phyloP scores from a whole-genome alignment of 2,888 invertebrate species.

The Mesoligia furuncula region DNA sequence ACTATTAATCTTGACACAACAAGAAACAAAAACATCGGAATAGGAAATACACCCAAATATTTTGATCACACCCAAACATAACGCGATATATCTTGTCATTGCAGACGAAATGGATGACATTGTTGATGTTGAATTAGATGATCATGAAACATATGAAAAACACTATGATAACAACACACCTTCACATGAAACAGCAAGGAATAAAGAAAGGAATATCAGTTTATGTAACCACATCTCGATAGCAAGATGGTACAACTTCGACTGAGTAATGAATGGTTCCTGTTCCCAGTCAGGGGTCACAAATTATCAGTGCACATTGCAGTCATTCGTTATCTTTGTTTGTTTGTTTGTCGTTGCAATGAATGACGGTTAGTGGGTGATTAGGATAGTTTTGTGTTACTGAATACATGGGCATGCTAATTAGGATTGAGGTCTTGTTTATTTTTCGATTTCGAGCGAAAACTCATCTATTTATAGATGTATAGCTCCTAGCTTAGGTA shows the following conservation, averaged over 20 bases:
- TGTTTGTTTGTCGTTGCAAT: slow-evolving; percentile 59
- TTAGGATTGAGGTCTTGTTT: not conserved
- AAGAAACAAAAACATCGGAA: not conserved
- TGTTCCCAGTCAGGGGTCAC: slow-evolving; percentile 69
- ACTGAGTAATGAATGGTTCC: slow-evolving; percentile 62
- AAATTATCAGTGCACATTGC: slow-evolving; percentile 67
- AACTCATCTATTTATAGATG: not conserved
- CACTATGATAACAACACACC: slow-evolving; percentile 51
- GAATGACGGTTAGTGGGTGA: slow-evolving; percentile 39
- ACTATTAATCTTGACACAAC: not conserved
- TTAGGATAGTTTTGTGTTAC: slow-evolving; percentile 37
- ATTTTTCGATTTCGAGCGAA: not conserved
- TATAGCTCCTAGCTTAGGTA: not conserved
- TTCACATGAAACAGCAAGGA: slow-evolving; percentile 51
- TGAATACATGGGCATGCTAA: slow-evolving; percentile 14
- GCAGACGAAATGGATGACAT: not conserved
- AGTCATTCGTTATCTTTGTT: slow-evolving; percentile 65
- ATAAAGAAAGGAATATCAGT: slow-evolving; percentile 43
- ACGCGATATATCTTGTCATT: not conserved
- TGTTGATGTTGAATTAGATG: not conserved
- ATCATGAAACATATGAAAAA: slow-evolving; percentile 4
- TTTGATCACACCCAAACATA: not conserved
- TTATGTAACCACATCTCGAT: slow-evolving; percentile 63
- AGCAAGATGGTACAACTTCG: slow-evolving; percentile 20
- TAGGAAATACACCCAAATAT: not conserved